Percentiles rank a stretch among this genome's conserved stretches.
phyloP scores from a whole-genome alignment of 2,888 invertebrate species.

The Drosophila bunnanda region DNA sequence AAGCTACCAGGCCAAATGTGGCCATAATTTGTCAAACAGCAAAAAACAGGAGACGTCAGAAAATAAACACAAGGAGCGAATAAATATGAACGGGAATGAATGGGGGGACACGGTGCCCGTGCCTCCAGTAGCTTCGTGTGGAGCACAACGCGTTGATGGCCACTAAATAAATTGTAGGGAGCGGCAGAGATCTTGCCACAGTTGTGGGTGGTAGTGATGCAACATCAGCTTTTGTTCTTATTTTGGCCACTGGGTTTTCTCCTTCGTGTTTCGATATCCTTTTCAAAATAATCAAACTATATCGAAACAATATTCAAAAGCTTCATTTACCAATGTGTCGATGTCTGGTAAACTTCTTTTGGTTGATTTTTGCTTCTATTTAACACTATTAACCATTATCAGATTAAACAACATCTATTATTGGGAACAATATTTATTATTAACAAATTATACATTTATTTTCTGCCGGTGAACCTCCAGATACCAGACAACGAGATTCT shows the following conservation, averaged over 20 bases:
- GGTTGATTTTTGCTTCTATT: too few species aligned
- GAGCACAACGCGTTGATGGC: conserved; percentile 64
- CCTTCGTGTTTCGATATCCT: neutral
- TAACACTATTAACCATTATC: too few species aligned
- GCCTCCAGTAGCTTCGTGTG: conserved; percentile 6
- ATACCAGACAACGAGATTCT: too few species aligned
- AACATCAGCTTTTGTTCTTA: conserved; percentile 9
- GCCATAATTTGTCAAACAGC: conserved; percentile 75
- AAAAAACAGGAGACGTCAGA: conserved; percentile 19
- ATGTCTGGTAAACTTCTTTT: too few species aligned
- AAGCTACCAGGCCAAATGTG: conserved; percentile 57
- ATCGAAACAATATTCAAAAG: too few species aligned
- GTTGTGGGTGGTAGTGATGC: conserved; percentile 17
- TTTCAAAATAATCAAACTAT: too few species aligned
- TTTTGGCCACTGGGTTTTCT: neutral
- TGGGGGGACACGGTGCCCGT: neutral
- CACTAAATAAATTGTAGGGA: conserved; percentile 73
- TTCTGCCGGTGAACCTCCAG: too few species aligned
- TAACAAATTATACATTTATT: too few species aligned
- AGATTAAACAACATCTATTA: too few species aligned
- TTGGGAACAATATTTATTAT: too few species aligned
- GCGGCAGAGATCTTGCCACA: conserved; percentile 33
- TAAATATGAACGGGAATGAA: conserved; percentile 37
- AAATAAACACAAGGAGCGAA: conserved; percentile 21
- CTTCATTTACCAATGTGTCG: too few species aligned